Base-by-base conservation (phyloP, 2,797 vertebrate genomes). In the Chelonia mydas region DNA sequence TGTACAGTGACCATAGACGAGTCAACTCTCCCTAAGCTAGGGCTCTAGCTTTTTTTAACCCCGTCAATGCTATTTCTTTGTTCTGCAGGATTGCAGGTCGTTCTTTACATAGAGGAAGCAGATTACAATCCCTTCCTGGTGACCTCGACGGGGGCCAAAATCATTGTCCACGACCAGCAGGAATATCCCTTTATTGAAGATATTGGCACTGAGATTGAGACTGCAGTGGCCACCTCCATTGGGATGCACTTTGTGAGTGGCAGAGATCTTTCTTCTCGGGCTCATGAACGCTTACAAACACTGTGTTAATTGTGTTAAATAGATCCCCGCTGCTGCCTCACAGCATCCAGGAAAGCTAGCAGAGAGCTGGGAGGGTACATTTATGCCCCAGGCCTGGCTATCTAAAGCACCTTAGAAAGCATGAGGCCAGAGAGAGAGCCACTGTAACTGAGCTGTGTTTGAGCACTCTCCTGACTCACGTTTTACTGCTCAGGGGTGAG, bases 101-200 rank as follows among this genome's bases (percentile, higher is more conserved):
- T 98, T 94, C 90, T 99, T 78, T 97, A 98, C 53, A 96, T 98
- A 27, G 98, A 98, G 0, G 98, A 98, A 95, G 97, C 98, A 2
- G 98, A 99, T 41, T 99, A 98, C 95, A 98, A 98, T 92, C 98
- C 98, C 59, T 99, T 98, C 96, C 94, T 99, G 94, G 98, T 98
- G 92, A 98, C 98, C 0, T 98, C 98, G 55, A 97, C 98, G 0
- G 98, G 98, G 17, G 98, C 98, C 15, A 98, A 98, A 95, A 98
- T 99, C 86, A 97, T 98, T 0, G 90, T 99, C 59, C 98, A 99
- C 0, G 98, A 96, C 94, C 98, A 99, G 28, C 74, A 98, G 0
- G 98, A 98, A 28, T 98, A 98, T 65, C 98, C 98, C 65, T 99
- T 99, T 93, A 98, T 98, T 1, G 98, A 99, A 90, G 98, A 98